These are phyloP conservation scores for Brachionus paranguensis DNA, from an alignment of 1,140 invertebrate genomes.

Conservation along the genomic window DNA sequence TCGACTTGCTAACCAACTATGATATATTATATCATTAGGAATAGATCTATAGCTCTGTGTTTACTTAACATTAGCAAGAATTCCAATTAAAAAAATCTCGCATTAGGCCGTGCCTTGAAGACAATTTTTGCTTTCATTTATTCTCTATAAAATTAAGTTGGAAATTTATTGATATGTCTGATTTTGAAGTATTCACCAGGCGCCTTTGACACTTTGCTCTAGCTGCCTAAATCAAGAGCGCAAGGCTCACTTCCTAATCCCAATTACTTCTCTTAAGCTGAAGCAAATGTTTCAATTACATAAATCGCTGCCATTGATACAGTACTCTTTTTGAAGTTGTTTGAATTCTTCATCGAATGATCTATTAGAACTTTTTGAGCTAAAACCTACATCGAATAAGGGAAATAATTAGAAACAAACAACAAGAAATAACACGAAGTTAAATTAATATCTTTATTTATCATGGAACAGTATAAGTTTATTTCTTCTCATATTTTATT, in stretches of 20 bases:
- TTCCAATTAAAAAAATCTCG: conserved; percentile 15
- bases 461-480: not conserved
- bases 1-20: not conserved
- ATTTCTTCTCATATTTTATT: not conserved
- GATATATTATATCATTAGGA: conserved; percentile 27
- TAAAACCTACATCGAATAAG: not conserved
- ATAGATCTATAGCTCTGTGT: not conserved
- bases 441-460: conserved; percentile 20
- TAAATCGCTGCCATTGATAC: not conserved
- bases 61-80: conserved; percentile 26
- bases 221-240: not conserved
- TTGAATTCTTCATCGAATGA: not conserved
- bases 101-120: conserved; percentile 19
- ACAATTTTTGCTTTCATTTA: not conserved
- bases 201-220: not conserved
- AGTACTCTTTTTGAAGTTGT: not conserved
- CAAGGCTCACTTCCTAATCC: not conserved
- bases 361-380: not conserved
- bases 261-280: not conserved
- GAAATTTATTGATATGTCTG: not conserved
- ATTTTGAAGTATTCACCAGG: not conserved
- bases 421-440: not conserved
- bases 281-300: conserved; percentile 31
- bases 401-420: conserved; percentile 31
- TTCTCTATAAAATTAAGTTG: not conserved